Percentiles rank a stretch among this genome's conserved stretches.
These are phyloP conservation scores for Regulus satrapa DNA, from an alignment of 2,113 vertebrate genomes.

Conservation along the genomic window DNA sequence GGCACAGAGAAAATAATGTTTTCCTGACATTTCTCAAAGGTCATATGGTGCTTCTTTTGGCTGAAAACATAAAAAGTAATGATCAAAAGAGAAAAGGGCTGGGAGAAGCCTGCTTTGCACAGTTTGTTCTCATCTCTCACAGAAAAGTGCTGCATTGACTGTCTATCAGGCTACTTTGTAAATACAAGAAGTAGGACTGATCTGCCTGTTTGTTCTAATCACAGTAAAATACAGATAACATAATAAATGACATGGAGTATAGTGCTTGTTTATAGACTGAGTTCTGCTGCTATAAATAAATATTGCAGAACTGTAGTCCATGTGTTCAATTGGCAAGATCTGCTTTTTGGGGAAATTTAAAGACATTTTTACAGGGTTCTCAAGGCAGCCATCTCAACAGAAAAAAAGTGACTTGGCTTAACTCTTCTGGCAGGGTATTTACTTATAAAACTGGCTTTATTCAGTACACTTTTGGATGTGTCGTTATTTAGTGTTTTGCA, in stretches of 20 bases:
- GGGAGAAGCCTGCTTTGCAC: neutral
- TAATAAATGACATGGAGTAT: neutral
- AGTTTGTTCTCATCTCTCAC: neutral
- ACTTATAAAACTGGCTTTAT: neutral
- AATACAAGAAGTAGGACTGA: slow-evolving; percentile 39
- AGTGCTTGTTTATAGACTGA: neutral
- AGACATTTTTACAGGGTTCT: neutral
- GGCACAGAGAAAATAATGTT: neutral
- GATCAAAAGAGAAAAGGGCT: neutral
- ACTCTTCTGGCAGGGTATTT: neutral
- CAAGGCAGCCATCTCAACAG: neutral
- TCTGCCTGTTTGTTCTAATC: slow-evolving; percentile 58
- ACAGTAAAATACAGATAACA: slow-evolving; percentile 30
- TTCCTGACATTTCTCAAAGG: slow-evolving; percentile 55
- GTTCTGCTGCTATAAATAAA: neutral
- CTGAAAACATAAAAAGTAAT: neutral
- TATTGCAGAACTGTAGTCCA: neutral
- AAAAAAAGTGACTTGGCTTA: neutral
- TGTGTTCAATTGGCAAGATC: neutral
- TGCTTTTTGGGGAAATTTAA: neutral
- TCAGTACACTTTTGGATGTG: neutral
- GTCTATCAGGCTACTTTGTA: slow-evolving; percentile 14
- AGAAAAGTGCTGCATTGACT: neutral
- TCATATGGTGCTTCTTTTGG: slow-evolving; percentile 9
- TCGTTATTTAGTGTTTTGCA: neutral